Evolutionary conservation across 2,888 invertebrate species (phyloP).

Genomic region (Corbicula japonica): DNA sequence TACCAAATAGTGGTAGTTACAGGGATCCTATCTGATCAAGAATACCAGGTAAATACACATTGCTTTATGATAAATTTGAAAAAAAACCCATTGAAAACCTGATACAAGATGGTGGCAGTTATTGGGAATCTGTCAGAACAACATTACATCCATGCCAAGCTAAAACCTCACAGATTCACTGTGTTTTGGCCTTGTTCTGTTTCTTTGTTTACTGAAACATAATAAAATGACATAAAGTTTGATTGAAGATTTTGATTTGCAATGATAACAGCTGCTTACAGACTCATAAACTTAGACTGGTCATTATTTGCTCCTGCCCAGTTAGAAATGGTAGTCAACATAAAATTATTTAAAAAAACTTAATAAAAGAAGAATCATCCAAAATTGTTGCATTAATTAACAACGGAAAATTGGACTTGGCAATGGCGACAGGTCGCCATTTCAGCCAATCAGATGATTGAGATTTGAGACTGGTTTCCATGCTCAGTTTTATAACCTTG

Average conservation of each 20-base stretch:
- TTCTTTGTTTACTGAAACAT: neutral
- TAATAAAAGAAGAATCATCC: too few species aligned
- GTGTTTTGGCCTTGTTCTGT: neutral
- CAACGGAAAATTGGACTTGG: too few species aligned
- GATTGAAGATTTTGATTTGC: too few species aligned
- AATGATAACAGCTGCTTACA: too few species aligned
- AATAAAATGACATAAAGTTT: neutral
- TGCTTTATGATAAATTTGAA: neutral
- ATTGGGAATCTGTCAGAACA: neutral
- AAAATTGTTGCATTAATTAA: too few species aligned
- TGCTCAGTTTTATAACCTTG: neutral
- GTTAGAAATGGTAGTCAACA: too few species aligned
- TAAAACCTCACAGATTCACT: neutral
- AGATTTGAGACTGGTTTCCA: neutral
- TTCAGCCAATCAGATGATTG: neutral
- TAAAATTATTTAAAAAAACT: too few species aligned
- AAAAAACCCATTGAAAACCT: too few species aligned
- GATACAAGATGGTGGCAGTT: too few species aligned
- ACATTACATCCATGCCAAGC: neutral
- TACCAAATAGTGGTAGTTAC: slow-evolving; percentile 94
- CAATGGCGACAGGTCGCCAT: too few species aligned
- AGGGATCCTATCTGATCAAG: slow-evolving; percentile 91
- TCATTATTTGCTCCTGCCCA: too few species aligned
- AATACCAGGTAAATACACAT: slow-evolving; percentile 85
- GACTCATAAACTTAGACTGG: too few species aligned